phyloP scores from a whole-genome alignment of 2,797 vertebrate species.

The Syndactyla subalaris region DNA sequence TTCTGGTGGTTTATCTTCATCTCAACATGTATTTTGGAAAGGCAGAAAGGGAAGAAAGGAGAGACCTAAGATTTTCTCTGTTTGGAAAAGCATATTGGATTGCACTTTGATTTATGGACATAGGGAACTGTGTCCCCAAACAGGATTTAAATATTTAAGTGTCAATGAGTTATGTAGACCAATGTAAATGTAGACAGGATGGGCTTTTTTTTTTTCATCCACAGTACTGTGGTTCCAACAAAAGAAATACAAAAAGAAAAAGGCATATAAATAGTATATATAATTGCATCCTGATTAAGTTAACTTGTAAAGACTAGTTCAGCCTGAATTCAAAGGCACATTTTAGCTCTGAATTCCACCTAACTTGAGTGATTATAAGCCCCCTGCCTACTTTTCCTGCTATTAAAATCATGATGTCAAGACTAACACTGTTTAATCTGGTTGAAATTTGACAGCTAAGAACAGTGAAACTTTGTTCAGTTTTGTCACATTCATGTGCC shows the following conservation, averaged over 20 bases:
- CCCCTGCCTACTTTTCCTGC: not conserved
- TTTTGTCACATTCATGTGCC: not conserved
- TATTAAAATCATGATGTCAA: not conserved
- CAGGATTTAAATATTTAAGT: not conserved
- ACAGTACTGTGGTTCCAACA: not conserved
- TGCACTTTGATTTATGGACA: not conserved
- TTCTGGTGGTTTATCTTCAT: not conserved
- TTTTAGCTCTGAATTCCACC: not conserved
- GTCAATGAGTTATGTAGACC: not conserved
- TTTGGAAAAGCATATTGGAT: not conserved
- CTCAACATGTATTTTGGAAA: not conserved
- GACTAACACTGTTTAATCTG: not conserved
- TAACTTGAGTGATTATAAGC: not conserved
- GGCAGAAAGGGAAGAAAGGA: not conserved
- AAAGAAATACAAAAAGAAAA: not conserved
- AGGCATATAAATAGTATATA: rapidly evolving
- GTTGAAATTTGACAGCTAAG: not conserved
- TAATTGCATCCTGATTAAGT: not conserved
- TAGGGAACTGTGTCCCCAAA: not conserved
- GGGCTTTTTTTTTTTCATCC: not conserved
- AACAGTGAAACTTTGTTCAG: not conserved
- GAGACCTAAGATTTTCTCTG: not conserved
- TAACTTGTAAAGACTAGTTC: not conserved
- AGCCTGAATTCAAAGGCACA: not conserved
- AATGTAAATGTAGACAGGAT: not conserved